These are phyloP conservation scores for Mantis religiosa DNA, from an alignment of 2,888 invertebrate species.

Conservation along the genomic window DNA sequence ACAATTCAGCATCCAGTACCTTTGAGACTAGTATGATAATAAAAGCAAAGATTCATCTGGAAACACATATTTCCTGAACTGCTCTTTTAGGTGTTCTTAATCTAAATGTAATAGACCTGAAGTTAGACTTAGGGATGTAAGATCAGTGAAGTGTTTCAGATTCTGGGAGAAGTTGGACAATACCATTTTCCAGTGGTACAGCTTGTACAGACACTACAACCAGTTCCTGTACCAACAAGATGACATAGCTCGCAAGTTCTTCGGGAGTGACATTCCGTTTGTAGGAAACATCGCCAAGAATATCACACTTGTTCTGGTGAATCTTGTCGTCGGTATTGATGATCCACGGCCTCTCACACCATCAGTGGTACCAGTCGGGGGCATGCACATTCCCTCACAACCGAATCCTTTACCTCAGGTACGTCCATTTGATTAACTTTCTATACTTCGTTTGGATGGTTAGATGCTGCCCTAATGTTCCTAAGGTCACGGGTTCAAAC, in stretches of 20 bases:
- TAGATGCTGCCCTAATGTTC: too few relatives aligned
- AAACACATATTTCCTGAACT: too few relatives aligned
- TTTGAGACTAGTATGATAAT: too few relatives aligned
- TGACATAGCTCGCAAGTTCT: not conserved
- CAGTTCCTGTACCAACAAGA: not conserved
- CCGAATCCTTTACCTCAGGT: slow-evolving; percentile 50
- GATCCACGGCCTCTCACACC: slow-evolving; percentile 53
- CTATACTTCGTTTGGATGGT: too few relatives aligned
- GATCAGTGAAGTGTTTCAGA: not conserved
- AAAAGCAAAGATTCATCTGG: too few relatives aligned
- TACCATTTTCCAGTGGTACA: not conserved
- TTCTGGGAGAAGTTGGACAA: not conserved
- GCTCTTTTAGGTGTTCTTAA: too few relatives aligned
- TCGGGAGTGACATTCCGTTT: slow-evolving; percentile 3
- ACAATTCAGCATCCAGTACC: too few relatives aligned
- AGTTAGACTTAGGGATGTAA: too few relatives aligned
- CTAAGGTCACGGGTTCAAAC: too few relatives aligned
- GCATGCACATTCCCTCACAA: slow-evolving; percentile 47
- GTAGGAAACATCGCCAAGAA: not conserved
- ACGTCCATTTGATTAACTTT: not conserved
- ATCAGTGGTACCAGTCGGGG: slow-evolving; percentile 54
- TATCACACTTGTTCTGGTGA: slow-evolving; percentile 48
- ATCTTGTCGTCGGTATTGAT: slow-evolving; percentile 55
- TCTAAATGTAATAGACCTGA: too few relatives aligned
- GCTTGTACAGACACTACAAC: not conserved